Base-by-base conservation (phyloP, 2,888 invertebrate species). In the Ophion costatus region DNA sequence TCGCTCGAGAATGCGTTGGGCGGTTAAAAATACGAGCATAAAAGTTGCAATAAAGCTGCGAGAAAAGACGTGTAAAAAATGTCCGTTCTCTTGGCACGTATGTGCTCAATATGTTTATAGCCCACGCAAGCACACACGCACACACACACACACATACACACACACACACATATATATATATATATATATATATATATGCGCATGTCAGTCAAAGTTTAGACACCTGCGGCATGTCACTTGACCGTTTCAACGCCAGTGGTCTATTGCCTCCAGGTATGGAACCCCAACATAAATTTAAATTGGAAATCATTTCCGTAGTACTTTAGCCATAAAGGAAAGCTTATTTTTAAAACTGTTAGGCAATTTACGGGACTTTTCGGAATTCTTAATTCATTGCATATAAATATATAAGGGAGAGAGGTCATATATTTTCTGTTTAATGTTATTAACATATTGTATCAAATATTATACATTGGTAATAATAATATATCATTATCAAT, bases 11-110 rank as follows among this genome's bases (percentile, higher is more conserved):
- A 51, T 22, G 45, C 63, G 67, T 73, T 67, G 66, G 63, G 66
- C 63, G 67, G 61, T 80, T 67, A 57, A 80, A 80, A 84, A 80
- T 77, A 63, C 56, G 80, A 78, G 66, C 69, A 63, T 78, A 64
- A 78, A 81, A 81, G 63, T 81, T 78, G 63, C 57, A 56, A 63
- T 51, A 74, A 59, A 51, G 73, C 77, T 77, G 63, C 57, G 61
- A 61, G 59, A 29, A 67, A 73, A 42, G 22, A 69, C 45, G 56
- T 56, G 63, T 51, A 17, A 59, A 69, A 45, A 84, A 73, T 73
- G 56, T 56, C 63, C 17, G 17, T 42, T 59, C 24, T 17, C 29
- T 9, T 22, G 56, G 45, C 67, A 57, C 11, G 6, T 20, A 11
- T n/a, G 14, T 17, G 6, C 22, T 57, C 24, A 38, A 69, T 64